These are phyloP conservation scores for Oreortyx pictus DNA, from an alignment of 2,797 vertebrate genomes.

Conservation along the genomic window DNA sequence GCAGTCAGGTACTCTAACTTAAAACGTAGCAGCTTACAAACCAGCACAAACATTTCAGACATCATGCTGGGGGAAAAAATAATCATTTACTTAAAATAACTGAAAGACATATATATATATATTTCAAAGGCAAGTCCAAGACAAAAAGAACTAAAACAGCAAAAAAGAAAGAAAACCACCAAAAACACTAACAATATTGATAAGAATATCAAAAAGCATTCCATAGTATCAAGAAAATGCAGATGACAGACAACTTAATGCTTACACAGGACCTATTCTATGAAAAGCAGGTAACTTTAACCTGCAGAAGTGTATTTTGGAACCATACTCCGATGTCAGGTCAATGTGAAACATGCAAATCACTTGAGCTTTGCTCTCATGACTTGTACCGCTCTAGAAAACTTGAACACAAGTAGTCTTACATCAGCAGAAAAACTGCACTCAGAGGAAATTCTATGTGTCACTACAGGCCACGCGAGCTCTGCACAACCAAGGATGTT, in stretches of 20 bases:
- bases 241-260: neutral
- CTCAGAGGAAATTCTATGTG: neutral
- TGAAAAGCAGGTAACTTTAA: neutral
- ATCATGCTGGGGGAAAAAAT: no score
- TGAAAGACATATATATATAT: neutral
- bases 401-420: neutral
- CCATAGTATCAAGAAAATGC: neutral
- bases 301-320: neutral
- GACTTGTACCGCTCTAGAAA: neutral
- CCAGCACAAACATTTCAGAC: neutral
- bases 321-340: neutral
- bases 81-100: neutral
- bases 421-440: neutral
- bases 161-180: neutral
- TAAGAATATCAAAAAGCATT: neutral
- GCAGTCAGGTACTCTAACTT: neutral
- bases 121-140: no score
- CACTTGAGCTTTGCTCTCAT: neutral
- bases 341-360: neutral
- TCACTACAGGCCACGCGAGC: neutral
- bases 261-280: neutral
- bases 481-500: neutral
- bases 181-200: neutral
- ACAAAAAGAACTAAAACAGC: neutral
- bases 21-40: neutral